These are phyloP conservation scores for Calliopum simillimum DNA, from an alignment of 2,888 invertebrate genomes.

Conservation along the genomic window DNA sequence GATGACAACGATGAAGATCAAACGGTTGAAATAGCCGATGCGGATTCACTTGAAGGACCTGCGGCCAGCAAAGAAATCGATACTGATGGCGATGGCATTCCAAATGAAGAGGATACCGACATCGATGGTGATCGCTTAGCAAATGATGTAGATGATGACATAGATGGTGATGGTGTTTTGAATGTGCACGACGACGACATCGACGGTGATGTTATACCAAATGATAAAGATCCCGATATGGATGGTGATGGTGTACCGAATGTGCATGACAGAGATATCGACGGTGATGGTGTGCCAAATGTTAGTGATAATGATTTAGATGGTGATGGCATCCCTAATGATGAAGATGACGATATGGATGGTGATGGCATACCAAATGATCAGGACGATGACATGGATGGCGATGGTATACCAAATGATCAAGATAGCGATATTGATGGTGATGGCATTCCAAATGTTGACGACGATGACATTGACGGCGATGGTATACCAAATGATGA, in stretches of 20 bases:
- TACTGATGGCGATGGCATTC: slow-evolving; percentile 59
- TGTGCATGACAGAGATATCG: slow-evolving; percentile 56
- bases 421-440: slow-evolving; percentile 66
- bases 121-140: slow-evolving; percentile 61
- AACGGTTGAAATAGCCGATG: slow-evolving; percentile 59
- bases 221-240: slow-evolving; percentile 57
- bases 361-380: slow-evolving; percentile 58
- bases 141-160: slow-evolving; percentile 62
- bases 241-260: slow-evolving; percentile 61
- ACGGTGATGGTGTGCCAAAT: slow-evolving; percentile 63
- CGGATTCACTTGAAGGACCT: slow-evolving; percentile 58
- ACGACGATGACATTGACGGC: slow-evolving; percentile 52
- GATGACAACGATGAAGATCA: slow-evolving; percentile 45
- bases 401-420: slow-evolving; percentile 60
- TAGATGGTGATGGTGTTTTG: slow-evolving; percentile 68
- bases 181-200: slow-evolving; percentile 67
- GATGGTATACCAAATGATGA: slow-evolving; percentile 56
- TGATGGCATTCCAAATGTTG: slow-evolving; percentile 53
- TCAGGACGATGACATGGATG: slow-evolving; percentile 55
- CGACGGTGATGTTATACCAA: slow-evolving; percentile 68
- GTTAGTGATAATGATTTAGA: slow-evolving; percentile 63
- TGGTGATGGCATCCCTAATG: slow-evolving; percentile 60
- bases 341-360: slow-evolving; percentile 59
- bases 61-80: slow-evolving; percentile 48
- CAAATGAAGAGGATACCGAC: slow-evolving; percentile 61